Evolutionary conservation across 2,888 invertebrate species (phyloP), one percentile per base, ranked within the genome.

Genomic region (Megastigmus dorsalis): DNA sequence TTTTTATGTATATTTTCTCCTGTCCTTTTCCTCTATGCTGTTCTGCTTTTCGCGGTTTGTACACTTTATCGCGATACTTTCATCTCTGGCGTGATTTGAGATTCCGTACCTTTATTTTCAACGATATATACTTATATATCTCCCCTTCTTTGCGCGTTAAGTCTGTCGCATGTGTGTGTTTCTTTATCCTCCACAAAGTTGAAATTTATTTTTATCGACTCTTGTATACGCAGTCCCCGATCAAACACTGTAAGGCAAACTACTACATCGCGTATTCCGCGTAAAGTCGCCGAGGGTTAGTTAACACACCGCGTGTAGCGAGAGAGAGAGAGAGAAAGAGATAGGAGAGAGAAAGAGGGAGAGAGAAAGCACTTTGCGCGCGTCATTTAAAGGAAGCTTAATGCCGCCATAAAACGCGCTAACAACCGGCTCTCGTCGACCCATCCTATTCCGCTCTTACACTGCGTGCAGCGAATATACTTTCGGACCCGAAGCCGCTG

Each of bases 361-460:
- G 76, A 73, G 67, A 66, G 55, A 77, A 77, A 81, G 82, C 84
- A 83, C 82, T 84, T 84, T 82, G 80, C 81, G 79, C 55, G 82
- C 81, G 81, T 83, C 83, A 82, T 84, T 84, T 81, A 80, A 83
- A 80, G 80, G 82, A 72, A 81, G 81, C 82, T 84, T 84, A 84
- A 84, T 82, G 82, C 81, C 78, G 81, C 80, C 82, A 81, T 84
- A 84, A 84, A 84, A 82, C 77, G 75, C 80, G 79, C 81, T 79
- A 82, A 84, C 80, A 80, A 80, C 81, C 79, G 77, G 77, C 78
- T 78, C 79, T 79, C 79, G 76, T 74, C 76, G 69, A 69, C 50
- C 54, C 74, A 57, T 38, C 73, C 26, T 38, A 38, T 70, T 68
- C 52, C 75, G 13, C n/a, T n/a, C n/a, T n/a, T n/a, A n/a, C n/a